These are phyloP conservation scores for Nomia melanderi DNA, from an alignment of 1,140 invertebrate genomes.

Conservation along the genomic window DNA sequence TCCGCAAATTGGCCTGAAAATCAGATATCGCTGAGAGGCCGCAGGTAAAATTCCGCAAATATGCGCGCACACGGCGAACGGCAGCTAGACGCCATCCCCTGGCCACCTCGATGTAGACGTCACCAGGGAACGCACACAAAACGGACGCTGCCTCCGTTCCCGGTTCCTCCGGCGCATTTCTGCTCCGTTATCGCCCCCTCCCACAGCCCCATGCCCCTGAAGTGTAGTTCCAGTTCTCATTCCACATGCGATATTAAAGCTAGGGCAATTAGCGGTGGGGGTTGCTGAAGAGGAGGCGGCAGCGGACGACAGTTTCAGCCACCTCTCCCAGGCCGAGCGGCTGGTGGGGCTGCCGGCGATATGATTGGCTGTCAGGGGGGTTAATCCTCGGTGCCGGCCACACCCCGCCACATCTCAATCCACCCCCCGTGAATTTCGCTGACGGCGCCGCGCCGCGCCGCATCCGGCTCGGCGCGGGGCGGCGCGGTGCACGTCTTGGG, in stretches of 20 bases:
- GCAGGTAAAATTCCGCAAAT: conserved; percentile 52
- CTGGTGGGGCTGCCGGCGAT: conserved; percentile 65
- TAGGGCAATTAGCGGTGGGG: conserved; percentile 70
- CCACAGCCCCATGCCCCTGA: background rate
- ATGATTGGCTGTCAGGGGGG: conserved; percentile 70
- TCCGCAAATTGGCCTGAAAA: conserved; percentile 5
- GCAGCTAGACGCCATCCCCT: too few relatives aligned
- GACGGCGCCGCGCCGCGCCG: too few relatives aligned
- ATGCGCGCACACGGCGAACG: conserved; percentile 10
- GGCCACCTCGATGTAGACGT: conserved; percentile 34
- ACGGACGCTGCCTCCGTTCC: conserved; percentile 46
- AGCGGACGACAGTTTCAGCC: conserved; percentile 59
- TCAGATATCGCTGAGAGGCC: background rate
- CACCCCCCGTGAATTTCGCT: conserved; percentile 55
- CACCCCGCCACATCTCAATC: conserved; percentile 71
- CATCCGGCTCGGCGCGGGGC: background rate
- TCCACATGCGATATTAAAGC: conserved; percentile 72
- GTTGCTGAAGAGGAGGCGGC: conserved; percentile 45
- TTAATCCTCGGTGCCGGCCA: conserved; percentile 68
- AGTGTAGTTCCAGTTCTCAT: conserved; percentile 52
- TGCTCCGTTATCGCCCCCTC: conserved; percentile 43
- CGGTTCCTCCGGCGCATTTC: conserved; percentile 46
- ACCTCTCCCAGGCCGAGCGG: conserved; percentile 44
- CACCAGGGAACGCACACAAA: conserved; percentile 48
- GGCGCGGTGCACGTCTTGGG: conserved; percentile 13